A percentile compares a stretch with the other conserved stretches of the same genome.
phyloP scores from a whole-genome alignment of 2,113 vertebrate genomes.

The Mola mola region DNA sequence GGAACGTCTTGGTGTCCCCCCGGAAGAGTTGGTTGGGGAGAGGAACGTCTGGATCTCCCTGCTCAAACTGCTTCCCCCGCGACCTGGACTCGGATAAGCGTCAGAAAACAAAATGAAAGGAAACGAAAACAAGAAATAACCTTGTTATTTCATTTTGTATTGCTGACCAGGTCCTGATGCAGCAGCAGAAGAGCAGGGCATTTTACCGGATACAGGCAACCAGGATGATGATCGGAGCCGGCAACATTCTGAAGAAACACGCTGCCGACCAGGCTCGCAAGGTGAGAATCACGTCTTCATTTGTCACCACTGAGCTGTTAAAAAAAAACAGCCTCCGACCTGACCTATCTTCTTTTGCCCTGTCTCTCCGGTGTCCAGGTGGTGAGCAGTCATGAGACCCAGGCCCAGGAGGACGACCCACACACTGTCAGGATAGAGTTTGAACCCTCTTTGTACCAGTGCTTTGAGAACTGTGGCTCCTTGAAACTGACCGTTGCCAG shows the following conservation, averaged over 20 bases:
- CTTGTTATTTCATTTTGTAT: background rate
- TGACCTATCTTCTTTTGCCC: background rate
- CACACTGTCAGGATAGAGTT: conserved; percentile 80
- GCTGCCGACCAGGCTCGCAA: conserved; percentile 78
- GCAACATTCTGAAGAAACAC: conserved; percentile 79
- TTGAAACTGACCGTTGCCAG: conserved; percentile 82
- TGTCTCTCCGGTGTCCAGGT: conserved; percentile 56
- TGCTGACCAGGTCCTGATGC: conserved; percentile 70
- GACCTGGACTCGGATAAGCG: too few relatives aligned
- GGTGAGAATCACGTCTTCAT: conserved; percentile 21
- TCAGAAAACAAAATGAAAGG: too few relatives aligned
- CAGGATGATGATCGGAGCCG: conserved; percentile 79
- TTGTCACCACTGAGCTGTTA: background rate
- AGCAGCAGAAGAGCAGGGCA: conserved; percentile 78
- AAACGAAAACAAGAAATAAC: background rate
- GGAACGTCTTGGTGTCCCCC: too few relatives aligned
- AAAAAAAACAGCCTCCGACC: background rate
- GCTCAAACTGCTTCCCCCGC: too few relatives aligned
- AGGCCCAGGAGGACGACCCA: conserved; percentile 80
- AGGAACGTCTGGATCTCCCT: too few relatives aligned
- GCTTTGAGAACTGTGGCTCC: conserved; percentile 88
- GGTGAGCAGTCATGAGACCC: conserved; percentile 81
- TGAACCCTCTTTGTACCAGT: conserved; percentile 84
- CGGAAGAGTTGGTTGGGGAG: too few relatives aligned
- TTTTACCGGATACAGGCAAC: conserved; percentile 79